A percentile compares a stretch with the other conserved stretches of the same genome.
Conservation (phyloP, 2,888 invertebrate species). For the Eupithecia insigniata region DNA sequence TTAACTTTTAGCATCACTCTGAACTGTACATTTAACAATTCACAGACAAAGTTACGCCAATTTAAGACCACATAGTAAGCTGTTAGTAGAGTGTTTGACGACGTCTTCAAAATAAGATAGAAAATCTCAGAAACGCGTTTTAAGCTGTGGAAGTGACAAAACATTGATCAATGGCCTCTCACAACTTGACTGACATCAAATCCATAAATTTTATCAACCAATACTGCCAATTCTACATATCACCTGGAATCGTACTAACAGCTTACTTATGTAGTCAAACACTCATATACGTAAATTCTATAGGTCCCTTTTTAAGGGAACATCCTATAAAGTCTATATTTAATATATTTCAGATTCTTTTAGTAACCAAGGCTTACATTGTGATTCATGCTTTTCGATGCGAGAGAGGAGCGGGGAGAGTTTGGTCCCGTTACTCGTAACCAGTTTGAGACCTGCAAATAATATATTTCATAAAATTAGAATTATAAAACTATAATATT, state of each 20-base stretch:
- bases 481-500: too few species aligned
- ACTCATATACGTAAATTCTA: conserved; percentile 10
- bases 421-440: conserved; percentile 85
- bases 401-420: conserved; percentile 78
- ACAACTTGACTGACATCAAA: conserved; percentile 14
- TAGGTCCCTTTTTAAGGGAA: conserved; percentile 27
- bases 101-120: neutral
- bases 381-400: conserved; percentile 66
- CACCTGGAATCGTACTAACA: neutral
- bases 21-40: conserved; percentile 21
- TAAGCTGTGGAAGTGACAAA: neutral
- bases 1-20: conserved; percentile 1
- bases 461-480: too few species aligned
- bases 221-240: neutral
- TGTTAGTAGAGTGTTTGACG: neutral
- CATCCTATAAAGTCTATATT: neutral
- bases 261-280: conserved; percentile 4
- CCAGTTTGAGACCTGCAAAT: conserved; percentile 78
- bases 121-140: neutral
- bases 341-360: conserved; percentile 34
- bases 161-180: neutral
- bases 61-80: conserved; percentile 8
- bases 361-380: conserved; percentile 75
- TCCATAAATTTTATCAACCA: conserved; percentile 9
- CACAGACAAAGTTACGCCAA: conserved; percentile 10